Evolutionary conservation across 2,113 vertebrate species (phyloP).

Genomic region (Indicator indicator): DNA sequence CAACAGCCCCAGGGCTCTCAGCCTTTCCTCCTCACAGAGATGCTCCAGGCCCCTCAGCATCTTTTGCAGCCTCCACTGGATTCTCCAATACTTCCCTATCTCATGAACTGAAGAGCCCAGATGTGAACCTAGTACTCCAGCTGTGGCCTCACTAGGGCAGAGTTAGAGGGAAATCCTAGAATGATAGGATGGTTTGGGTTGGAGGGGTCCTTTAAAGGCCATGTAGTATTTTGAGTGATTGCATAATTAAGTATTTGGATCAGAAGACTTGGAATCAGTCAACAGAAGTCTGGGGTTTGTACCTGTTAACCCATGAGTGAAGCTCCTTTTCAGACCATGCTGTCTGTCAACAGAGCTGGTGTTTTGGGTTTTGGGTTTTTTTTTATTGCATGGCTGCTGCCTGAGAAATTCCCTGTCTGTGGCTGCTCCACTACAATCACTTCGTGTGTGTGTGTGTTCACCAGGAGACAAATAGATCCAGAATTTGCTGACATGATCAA

Average conservation of each 20-base stretch:
- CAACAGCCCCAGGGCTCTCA: no score
- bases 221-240: background rate
- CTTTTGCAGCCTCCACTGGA: no score
- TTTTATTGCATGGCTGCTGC: fast-evolving
- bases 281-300: background rate
- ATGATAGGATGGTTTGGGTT: no score
- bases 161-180: no score
- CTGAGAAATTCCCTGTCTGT: background rate
- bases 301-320: background rate
- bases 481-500: constrained; percentile 94
- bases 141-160: no score
- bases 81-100: no score
- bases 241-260: background rate
- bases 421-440: fast-evolving
- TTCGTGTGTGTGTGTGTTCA: background rate
- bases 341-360: no score
- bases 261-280: background rate
- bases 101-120: no score
- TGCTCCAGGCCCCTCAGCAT: no score
- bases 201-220: background rate
- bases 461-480: constrained; percentile 86
- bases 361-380: background rate
- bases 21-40: no score
- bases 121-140: no score
- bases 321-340: background rate